Evolutionary conservation across 2,113 vertebrate species (phyloP).

Genomic region (Cygnus atratus): DNA sequence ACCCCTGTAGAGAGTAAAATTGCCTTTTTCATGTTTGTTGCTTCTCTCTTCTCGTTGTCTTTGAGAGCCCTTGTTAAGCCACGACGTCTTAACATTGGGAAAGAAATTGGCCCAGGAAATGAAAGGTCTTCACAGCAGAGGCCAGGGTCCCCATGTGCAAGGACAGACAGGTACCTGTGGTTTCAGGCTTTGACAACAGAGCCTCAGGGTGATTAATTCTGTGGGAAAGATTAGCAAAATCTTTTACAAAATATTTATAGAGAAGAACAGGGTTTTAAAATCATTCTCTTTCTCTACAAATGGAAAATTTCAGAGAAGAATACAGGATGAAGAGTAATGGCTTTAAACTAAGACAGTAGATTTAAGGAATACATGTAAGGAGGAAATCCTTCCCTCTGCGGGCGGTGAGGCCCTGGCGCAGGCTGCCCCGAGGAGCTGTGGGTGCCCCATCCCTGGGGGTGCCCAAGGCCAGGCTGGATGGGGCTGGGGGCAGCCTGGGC

Average conservation of each 20-base stretch:
- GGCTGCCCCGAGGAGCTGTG: no score
- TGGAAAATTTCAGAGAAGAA: background rate
- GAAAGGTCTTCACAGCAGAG: background rate
- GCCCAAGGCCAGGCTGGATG: no score
- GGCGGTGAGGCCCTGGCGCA: no score
- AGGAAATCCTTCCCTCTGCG: no score
- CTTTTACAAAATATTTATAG: background rate
- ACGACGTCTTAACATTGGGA: background rate
- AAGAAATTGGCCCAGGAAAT: background rate
- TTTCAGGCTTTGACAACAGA: background rate
- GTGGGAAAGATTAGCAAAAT: background rate
- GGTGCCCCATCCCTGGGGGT: no score
- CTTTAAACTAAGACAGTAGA: no score
- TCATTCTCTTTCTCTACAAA: background rate
- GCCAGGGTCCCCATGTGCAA: fast-evolving
- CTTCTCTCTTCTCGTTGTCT: background rate
- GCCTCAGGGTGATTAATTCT: background rate
- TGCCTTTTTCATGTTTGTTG: background rate
- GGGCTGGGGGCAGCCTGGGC: no score
- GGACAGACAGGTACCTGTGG: fast-evolving
- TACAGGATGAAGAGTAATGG: no score
- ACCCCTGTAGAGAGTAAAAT: background rate
- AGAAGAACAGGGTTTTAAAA: background rate
- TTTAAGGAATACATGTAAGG: no score
- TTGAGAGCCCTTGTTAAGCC: background rate